A percentile compares a stretch with the other conserved stretches of the same genome.
Evolutionary conservation across 1,140 invertebrate species (phyloP).

Genomic region (Gonatopus flavifemur): DNA sequence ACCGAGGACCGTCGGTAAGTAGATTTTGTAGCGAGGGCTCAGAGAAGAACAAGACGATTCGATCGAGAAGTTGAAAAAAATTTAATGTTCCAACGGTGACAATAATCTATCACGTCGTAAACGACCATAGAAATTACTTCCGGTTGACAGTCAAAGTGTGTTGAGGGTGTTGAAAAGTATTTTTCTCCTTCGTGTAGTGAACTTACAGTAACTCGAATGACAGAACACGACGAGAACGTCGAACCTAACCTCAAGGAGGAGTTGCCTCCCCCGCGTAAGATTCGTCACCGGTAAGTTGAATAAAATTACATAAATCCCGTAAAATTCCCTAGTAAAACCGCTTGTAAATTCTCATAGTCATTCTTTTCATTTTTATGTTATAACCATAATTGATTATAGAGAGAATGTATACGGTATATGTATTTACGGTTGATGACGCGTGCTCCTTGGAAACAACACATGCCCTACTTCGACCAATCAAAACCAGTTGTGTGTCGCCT

Average conservation of each 20-base stretch:
- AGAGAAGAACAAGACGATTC: too few relatives aligned
- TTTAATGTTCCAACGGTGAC: conserved; percentile 17
- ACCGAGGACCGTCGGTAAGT: too few relatives aligned
- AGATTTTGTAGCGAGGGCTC: too few relatives aligned
- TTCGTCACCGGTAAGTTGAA: conserved; percentile 52
- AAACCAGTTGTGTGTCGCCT: conserved; percentile 39
- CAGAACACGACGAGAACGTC: conserved; percentile 37
- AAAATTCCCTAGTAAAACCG: too few relatives aligned
- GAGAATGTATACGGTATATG: conserved; percentile 10
- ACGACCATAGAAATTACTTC: too few relatives aligned
- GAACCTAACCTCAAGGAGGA: conserved; percentile 50
- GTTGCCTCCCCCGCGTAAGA: conserved; percentile 44
- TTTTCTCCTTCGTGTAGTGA: too few relatives aligned
- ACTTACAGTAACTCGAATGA: conserved; percentile 38
- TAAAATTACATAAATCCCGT: too few relatives aligned
- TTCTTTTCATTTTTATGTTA: too few relatives aligned
- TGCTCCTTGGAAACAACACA: conserved; percentile 31
- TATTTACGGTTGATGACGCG: conserved; percentile 23
- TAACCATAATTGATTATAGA: too few relatives aligned
- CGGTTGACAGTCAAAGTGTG: too few relatives aligned
- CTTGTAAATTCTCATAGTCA: too few relatives aligned
- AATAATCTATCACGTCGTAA: conserved; percentile 3
- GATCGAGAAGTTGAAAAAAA: conserved; percentile 12
- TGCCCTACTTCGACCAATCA: conserved; percentile 35
- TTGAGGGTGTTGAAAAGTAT: too few relatives aligned